Evolutionary conservation across 1,140 invertebrate species (phyloP).

Genomic region (Chrysopa pallens): DNA sequence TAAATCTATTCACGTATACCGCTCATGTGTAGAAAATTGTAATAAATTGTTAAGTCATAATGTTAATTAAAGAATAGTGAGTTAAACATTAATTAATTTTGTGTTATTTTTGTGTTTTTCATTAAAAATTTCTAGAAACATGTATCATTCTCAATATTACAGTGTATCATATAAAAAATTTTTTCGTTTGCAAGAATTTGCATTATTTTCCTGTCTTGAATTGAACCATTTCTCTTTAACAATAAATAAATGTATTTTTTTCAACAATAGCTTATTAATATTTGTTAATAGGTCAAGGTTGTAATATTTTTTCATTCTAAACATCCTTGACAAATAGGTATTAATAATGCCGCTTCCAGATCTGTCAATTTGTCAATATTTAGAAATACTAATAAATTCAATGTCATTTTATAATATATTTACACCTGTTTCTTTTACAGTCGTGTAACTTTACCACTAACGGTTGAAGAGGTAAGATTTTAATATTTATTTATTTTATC

Average conservation of each 20-base stretch:
- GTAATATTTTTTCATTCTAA: neutral
- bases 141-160: too few relatives aligned
- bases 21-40: constrained; percentile 7
- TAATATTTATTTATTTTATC: neutral
- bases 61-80: constrained; percentile 24
- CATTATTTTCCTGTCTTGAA: too few relatives aligned
- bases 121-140: neutral
- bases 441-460: constrained; percentile 52
- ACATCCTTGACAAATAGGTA: neutral
- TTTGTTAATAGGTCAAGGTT: too few relatives aligned
- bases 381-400: neutral
- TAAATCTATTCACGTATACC: neutral
- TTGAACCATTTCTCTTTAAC: too few relatives aligned
- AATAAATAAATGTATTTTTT: too few relatives aligned
- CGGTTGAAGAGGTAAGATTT: constrained; percentile 51
- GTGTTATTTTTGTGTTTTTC: neutral
- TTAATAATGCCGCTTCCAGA: neutral
- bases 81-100: constrained; percentile 5
- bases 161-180: too few relatives aligned
- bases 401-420: too few relatives aligned
- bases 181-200: too few relatives aligned
- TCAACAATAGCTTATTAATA: too few relatives aligned
- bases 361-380: neutral
- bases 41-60: constrained; percentile 12
- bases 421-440: constrained; percentile 30